These are phyloP conservation scores for Atrina japonica DNA, from an alignment of 2,888 invertebrate genomes.

Conservation along the genomic window DNA sequence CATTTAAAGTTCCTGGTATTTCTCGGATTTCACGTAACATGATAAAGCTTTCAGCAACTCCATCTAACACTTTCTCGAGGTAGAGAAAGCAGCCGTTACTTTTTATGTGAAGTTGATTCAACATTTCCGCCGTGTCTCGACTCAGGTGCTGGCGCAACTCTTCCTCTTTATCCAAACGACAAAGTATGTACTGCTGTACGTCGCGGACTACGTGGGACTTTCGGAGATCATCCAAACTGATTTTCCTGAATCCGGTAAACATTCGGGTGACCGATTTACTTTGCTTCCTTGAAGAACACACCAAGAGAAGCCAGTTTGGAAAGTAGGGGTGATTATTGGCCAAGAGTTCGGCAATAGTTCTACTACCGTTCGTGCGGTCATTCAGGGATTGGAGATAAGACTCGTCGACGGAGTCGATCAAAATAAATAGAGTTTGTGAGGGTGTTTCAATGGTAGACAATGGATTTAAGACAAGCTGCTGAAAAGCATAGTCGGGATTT, in stretches of 20 bases:
- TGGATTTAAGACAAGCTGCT: slow-evolving; percentile 92
- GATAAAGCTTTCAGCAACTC: slow-evolving; percentile 95
- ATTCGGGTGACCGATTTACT: slow-evolving; percentile 88
- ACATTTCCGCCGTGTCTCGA: slow-evolving; percentile 94
- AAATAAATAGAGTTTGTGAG: slow-evolving; percentile 88
- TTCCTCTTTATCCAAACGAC: slow-evolving; percentile 92
- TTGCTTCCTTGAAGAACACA: slow-evolving; percentile 91
- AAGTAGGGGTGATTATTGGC: slow-evolving; percentile 94
- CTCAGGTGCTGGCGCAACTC: slow-evolving; percentile 93
- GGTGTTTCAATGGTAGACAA: slow-evolving; percentile 92
- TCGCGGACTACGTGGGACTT: slow-evolving; percentile 92
- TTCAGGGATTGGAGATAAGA: slow-evolving; percentile 75
- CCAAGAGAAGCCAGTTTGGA: slow-evolving; percentile 95
- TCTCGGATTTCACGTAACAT: slow-evolving; percentile 92
- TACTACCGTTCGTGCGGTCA: slow-evolving; percentile 71
- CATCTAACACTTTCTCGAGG: slow-evolving; percentile 84
- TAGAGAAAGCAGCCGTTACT: slow-evolving; percentile 88
- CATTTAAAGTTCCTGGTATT: slow-evolving; percentile 97
- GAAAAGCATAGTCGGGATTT: slow-evolving; percentile 95
- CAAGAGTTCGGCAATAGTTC: slow-evolving; percentile 85
- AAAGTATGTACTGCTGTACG: slow-evolving; percentile 95
- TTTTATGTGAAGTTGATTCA: slow-evolving; percentile 97
- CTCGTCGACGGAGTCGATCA: slow-evolving; percentile 97
- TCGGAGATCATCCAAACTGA: slow-evolving; percentile 94
- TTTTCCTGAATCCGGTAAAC: slow-evolving; percentile 90